phyloP scores from a whole-genome alignment of 2,888 invertebrate genomes.

The Lepidochitona cinerea region DNA sequence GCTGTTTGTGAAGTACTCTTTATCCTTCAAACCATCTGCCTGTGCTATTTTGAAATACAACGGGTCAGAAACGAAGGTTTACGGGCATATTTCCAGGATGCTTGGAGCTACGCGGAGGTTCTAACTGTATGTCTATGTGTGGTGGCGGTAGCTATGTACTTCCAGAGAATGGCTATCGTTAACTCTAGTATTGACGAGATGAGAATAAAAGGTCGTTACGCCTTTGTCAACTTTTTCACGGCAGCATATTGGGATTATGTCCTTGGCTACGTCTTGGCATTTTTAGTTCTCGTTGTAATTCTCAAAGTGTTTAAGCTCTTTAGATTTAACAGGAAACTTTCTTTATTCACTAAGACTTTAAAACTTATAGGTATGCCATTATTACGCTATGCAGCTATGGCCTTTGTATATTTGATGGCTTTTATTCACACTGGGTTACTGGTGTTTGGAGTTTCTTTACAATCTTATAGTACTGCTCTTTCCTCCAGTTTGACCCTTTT shows the following conservation, averaged over 20 bases:
- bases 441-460: conserved; percentile 34
- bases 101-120: conserved; percentile 45
- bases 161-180: conserved; percentile 38
- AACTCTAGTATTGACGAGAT: conserved; percentile 32
- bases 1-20: conserved; percentile 41
- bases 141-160: conserved; percentile 39
- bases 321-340: conserved; percentile 41
- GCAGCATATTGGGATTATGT: conserved; percentile 41
- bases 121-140: conserved; percentile 37
- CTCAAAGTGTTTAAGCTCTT: conserved; percentile 47
- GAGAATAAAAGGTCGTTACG: conserved; percentile 13
- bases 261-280: conserved; percentile 41
- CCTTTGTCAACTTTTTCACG: conserved; percentile 46
- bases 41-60: conserved; percentile 39
- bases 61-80: conserved; percentile 26
- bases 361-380: conserved; percentile 22
- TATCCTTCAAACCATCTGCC: conserved; percentile 34
- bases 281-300: conserved; percentile 37
- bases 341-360: conserved; percentile 36
- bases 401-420: conserved; percentile 29
- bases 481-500: conserved; percentile 33
- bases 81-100: conserved; percentile 37
- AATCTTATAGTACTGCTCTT: conserved; percentile 30
- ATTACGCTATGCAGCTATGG: conserved; percentile 28
- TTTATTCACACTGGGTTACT: conserved; percentile 37